A percentile compares a stretch with the other conserved stretches of the same genome.
Evolutionary conservation across 2,888 invertebrate genomes (phyloP).

Genomic region (Chalcis sispes): DNA sequence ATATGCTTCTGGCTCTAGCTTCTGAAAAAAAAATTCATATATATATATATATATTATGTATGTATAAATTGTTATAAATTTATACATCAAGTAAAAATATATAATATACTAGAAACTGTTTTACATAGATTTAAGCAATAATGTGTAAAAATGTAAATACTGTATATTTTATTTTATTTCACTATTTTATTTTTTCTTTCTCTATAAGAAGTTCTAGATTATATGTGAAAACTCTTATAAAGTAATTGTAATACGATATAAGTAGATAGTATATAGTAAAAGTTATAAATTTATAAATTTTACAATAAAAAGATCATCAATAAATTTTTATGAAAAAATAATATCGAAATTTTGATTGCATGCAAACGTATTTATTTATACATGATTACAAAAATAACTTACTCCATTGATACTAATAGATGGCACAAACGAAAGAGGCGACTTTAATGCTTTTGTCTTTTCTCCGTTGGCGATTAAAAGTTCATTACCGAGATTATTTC

Average conservation of each 20-base stretch:
- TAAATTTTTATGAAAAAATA: constrained; percentile 33
- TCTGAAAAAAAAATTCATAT: constrained; percentile 27
- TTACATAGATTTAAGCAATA: neutral
- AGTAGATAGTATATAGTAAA: constrained; percentile 20
- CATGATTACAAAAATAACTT: constrained; percentile 58
- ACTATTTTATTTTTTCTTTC: constrained; percentile 25
- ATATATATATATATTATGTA: neutral
- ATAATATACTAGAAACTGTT: neutral
- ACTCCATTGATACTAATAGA: constrained; percentile 75
- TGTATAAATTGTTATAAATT: neutral
- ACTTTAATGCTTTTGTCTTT: constrained; percentile 68
- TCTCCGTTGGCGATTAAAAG: constrained; percentile 73
- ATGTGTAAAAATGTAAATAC: constrained; percentile 52
- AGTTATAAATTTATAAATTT: constrained; percentile 30
- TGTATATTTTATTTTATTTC: constrained; percentile 53
- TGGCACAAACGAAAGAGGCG: constrained; percentile 74
- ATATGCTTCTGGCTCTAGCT: constrained; percentile 34
- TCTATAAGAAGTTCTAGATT: neutral
- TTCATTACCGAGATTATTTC: constrained; percentile 67
- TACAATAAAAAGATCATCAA: constrained; percentile 46
- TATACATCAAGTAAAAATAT: neutral
- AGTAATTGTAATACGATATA: neutral
- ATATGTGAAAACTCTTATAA: no score
- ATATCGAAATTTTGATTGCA: neutral
- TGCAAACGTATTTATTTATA: neutral